A percentile compares a stretch with the other conserved stretches of the same genome.
These are phyloP conservation scores for Liparis tanakae DNA, from an alignment of 2,797 vertebrate genomes.

Conservation along the genomic window DNA sequence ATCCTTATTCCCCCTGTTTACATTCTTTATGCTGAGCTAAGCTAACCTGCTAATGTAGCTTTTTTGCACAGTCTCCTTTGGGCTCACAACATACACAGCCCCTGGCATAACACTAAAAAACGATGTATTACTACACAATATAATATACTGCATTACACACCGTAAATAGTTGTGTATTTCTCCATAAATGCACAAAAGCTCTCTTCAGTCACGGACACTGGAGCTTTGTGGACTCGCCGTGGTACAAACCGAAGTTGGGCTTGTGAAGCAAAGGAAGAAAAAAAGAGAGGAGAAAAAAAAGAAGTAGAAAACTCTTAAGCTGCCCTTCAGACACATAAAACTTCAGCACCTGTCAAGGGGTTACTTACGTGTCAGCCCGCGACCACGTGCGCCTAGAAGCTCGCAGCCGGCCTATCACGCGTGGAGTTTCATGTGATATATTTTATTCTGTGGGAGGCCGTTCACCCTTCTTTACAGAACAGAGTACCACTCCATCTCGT, in stretches of 20 bases:
- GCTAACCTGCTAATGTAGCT: neutral
- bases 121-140: slow-evolving; percentile 11
- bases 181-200: slow-evolving; percentile 36
- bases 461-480: slow-evolving; percentile 43
- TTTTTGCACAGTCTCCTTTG: neutral
- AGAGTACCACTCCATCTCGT: slow-evolving; percentile 61
- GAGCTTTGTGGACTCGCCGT: slow-evolving; percentile 53
- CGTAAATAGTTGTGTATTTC: slow-evolving; percentile 44
- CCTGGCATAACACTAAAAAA: slow-evolving; percentile 7
- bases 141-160: neutral
- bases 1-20: neutral
- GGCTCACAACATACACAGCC: slow-evolving; percentile 1
- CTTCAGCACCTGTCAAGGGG: slow-evolving; percentile 78
- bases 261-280: slow-evolving; percentile 67
- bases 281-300: slow-evolving; percentile 18
- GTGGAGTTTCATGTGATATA: slow-evolving; percentile 37
- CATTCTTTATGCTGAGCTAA: neutral
- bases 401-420: slow-evolving; percentile 48
- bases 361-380: slow-evolving; percentile 69
- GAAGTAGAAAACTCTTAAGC: slow-evolving; percentile 66
- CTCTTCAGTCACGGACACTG: slow-evolving; percentile 43
- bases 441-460: slow-evolving; percentile 54
- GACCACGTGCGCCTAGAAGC: slow-evolving; percentile 64
- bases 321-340: slow-evolving; percentile 70
- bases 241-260: slow-evolving; percentile 60